Base-by-base conservation (phyloP, 2,113 vertebrate genomes). In the Lethenteron reissneri region DNA sequence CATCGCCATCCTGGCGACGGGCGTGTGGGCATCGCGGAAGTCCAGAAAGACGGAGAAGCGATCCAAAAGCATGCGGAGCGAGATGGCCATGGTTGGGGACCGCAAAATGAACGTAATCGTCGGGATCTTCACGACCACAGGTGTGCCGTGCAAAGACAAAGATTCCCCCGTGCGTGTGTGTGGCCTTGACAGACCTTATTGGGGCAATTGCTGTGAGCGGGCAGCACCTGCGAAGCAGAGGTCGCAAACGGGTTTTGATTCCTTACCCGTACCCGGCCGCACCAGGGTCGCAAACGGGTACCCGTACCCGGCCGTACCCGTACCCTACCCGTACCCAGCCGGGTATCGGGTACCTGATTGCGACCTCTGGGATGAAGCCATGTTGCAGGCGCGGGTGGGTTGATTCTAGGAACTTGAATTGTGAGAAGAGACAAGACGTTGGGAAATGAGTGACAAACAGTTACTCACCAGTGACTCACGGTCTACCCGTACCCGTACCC, bases 21-120 rank as follows among this genome's bases (percentile, higher is more conserved):
- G 84, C 70, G 78, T 86, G 15, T 89, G 85, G 85, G 85, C 85
- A 4, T 83, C 85, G 41, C 75, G 80, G 79, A 86, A 83, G 74
- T 83, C 82, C 72, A 87, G 78, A 73, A 82, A 79, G 72, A 76
- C 80, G 3, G 80, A 84, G 74, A 80, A 79, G 71, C 79, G 76
- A 70, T 78, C 77, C n/a, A 12, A 56, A 3, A 76, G 76, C 62
- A 80, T 74, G 19, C 73, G 78, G 71, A 82, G 76, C 15, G 85
- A 86, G 75, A 77, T 84, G 58, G 75, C 82, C 10, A 81, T 87
- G 3, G 78, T 88, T 71, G 85, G 83, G 68, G 81, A 81, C 70
- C 81, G 83, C 41, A 85, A 82, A 58, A 81, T 86, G 74, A 84
- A 81, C 73, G 70, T 83, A 72, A 79, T 83, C 3, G 71, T 85